These are phyloP conservation scores for Semotilus atromaculatus DNA, from an alignment of 2,797 vertebrate genomes.

Conservation along the genomic window DNA sequence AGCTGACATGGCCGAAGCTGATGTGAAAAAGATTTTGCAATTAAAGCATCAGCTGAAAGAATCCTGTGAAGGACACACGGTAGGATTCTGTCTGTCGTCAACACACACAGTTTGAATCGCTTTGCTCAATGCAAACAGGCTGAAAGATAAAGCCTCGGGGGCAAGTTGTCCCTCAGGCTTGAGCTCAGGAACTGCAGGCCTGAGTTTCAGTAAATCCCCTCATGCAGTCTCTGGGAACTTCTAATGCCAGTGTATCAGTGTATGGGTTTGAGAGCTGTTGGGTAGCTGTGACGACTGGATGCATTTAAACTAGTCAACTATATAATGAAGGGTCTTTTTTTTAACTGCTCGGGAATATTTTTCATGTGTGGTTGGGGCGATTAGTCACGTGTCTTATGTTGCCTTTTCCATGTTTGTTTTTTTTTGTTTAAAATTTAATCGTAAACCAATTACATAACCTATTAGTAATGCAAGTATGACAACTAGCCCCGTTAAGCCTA, in stretches of 20 bases:
- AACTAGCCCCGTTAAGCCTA: neutral
- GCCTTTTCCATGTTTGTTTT: too few species aligned
- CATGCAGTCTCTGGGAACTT: too few species aligned
- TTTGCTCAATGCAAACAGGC: neutral
- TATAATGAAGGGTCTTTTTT: neutral
- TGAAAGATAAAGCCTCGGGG: neutral
- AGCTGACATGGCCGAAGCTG: constrained; percentile 72
- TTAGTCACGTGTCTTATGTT: too few species aligned
- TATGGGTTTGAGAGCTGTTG: neutral
- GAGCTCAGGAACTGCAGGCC: neutral
- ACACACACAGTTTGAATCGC: too few species aligned
- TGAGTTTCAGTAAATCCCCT: neutral
- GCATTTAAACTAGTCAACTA: neutral
- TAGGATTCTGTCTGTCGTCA: constrained; percentile 58
- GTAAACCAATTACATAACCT: too few species aligned
- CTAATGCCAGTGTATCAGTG: neutral
- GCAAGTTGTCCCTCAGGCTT: neutral
- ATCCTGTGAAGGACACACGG: constrained; percentile 71
- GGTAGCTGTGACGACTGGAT: too few species aligned
- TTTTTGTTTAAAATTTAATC: too few species aligned
- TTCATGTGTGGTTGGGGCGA: too few species aligned
- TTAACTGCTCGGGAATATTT: neutral
- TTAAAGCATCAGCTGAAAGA: constrained; percentile 76
- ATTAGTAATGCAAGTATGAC: neutral
- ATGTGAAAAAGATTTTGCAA: constrained; percentile 68